A percentile compares a stretch with the other conserved stretches of the same genome.
These are phyloP conservation scores for Drosophila prostipennis DNA, from an alignment of 2,888 invertebrate species.

Conservation along the genomic window DNA sequence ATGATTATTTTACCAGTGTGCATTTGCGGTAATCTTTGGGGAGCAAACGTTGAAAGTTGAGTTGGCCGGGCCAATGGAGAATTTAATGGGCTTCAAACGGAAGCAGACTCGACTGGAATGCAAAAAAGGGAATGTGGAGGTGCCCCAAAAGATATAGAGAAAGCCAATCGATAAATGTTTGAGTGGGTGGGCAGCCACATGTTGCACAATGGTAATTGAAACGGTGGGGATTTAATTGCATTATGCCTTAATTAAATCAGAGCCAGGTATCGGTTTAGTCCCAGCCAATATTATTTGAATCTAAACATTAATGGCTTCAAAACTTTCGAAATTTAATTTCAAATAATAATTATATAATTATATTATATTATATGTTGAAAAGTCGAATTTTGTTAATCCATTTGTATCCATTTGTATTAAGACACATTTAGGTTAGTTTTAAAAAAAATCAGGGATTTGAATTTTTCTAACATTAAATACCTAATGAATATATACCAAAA, in stretches of 20 bases:
- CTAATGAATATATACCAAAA: too few species aligned
- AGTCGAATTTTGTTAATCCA: too few species aligned
- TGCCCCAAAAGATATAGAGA: neutral
- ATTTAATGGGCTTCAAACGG: constrained; percentile 58
- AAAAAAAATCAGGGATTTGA: too few species aligned
- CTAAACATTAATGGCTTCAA: too few species aligned
- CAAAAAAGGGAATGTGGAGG: neutral
- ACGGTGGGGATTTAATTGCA: constrained; percentile 12
- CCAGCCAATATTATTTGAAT: too few species aligned
- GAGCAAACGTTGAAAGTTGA: constrained; percentile 64
- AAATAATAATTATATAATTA: too few species aligned
- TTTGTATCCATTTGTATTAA: too few species aligned
- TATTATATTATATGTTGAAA: too few species aligned
- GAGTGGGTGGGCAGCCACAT: constrained; percentile 24
- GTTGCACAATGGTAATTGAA: constrained; percentile 39
- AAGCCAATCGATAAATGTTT: constrained; percentile 29
- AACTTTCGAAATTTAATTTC: too few species aligned
- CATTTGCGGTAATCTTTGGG: constrained; percentile 80
- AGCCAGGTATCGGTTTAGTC: too few species aligned
- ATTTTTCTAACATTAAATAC: too few species aligned
- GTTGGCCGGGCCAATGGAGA: constrained; percentile 35
- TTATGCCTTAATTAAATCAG: constrained; percentile 20
- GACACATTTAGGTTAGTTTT: too few species aligned
- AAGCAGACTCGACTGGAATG: constrained; percentile 2
- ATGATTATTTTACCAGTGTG: constrained; percentile 80